Base-by-base conservation (phyloP, 2,113 vertebrate species). In the Barbus barbus region DNA sequence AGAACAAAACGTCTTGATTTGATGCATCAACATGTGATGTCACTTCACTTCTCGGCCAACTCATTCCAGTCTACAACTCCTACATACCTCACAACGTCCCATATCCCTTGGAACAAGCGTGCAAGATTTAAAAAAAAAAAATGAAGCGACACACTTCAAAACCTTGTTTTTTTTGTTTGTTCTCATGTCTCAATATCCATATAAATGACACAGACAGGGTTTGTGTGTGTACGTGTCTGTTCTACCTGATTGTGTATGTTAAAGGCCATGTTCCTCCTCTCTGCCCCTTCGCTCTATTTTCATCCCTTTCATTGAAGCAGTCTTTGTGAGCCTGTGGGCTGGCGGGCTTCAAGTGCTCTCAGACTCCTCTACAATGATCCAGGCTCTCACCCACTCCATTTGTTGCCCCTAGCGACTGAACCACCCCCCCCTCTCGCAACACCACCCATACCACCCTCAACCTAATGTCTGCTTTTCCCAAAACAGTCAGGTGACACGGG, bases 391-490 rank as follows among this genome's bases (percentile, higher is more conserved):
- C 94, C 94, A 92, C 95, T 98, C 96, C 97, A 98, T 98, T 98
- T 98, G 98, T 99, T 98, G 96, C 97, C 96, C 96, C 84, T 96
- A 96, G 97, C 96, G 95, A 98, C 95, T 92, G 93, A 94, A 95
- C 93, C 93, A 92, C 95, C 93, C 86, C 89, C 90, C 81, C 28
- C 26, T 33, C 33, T 65, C n/a, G 12, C 31, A 24, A 44, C 58
- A 79, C 77, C 77, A 67, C 58, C 60, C 38, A 48, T 80, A 80
- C 60, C 87, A 31, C 33, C 28, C 3, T 36, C 58, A 12, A 60
- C 83, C 95, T 94, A 92, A 93, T 93, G 92, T 94, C 91, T 95
- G 91, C 94, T 95, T 94, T 95, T 96, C 96, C 96, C 96, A 95
- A 96, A 96, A 95, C 94, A 93, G 24, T 51, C 93, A 94, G 96